These are phyloP conservation scores for Lordiphosa clarofinis DNA, from an alignment of 1,140 invertebrate species.

Conservation along the genomic window DNA sequence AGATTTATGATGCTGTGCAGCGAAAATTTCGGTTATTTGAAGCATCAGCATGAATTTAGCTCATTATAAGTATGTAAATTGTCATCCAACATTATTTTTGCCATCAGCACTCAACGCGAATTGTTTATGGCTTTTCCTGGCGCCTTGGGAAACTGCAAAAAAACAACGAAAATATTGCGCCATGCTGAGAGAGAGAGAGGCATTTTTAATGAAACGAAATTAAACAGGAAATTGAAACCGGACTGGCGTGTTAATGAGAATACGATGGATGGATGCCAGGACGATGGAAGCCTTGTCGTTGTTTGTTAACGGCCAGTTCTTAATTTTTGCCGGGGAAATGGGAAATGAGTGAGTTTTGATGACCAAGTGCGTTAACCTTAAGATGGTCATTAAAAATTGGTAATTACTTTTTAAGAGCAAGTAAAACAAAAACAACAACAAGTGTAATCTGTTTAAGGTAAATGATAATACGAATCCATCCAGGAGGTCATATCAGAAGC, in stretches of 20 bases:
- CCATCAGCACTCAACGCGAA: too few species aligned
- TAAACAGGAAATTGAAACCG: slow-evolving; percentile 69
- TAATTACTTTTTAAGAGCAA: slow-evolving; percentile 47
- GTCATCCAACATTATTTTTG: too few species aligned
- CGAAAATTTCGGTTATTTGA: too few species aligned
- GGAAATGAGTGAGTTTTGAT: slow-evolving; percentile 23
- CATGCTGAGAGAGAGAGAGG: slow-evolving; percentile 9
- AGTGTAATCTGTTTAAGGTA: neutral
- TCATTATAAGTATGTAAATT: too few species aligned
- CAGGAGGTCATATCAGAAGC: too few species aligned
- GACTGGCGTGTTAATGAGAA: slow-evolving; percentile 66
- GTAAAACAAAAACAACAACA: too few species aligned
- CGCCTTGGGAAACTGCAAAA: neutral
- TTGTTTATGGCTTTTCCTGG: too few species aligned
- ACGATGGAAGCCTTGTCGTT: slow-evolving; percentile 20
- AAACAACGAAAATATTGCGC: neutral
- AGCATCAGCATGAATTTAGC: too few species aligned
- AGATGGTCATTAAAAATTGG: slow-evolving; percentile 37
- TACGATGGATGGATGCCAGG: slow-evolving; percentile 31
- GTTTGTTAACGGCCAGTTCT: slow-evolving; percentile 51
- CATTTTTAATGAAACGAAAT: slow-evolving; percentile 70
- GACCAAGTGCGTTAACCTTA: slow-evolving; percentile 31
- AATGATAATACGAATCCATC: too few species aligned
- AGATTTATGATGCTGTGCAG: too few species aligned
- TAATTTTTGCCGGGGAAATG: slow-evolving; percentile 33